Conservation (phyloP, 2,797 vertebrate genomes). For the Coranthus polyacanthus region DNA sequence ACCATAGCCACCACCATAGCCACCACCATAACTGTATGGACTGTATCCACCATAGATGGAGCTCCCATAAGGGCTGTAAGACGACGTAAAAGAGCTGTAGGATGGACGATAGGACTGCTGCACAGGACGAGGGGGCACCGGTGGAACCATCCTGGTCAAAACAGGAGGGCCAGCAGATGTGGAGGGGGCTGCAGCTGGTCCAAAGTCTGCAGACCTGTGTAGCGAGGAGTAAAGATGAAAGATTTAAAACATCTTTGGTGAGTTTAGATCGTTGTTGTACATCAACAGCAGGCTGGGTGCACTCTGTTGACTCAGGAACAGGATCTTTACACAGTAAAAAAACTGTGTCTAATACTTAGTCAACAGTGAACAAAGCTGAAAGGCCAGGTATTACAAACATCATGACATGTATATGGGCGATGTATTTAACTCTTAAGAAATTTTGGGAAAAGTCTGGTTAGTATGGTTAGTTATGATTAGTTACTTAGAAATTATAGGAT, state of each 20-base stretch:
- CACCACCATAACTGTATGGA: slow-evolving; percentile 85
- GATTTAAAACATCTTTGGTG: too few relatives aligned
- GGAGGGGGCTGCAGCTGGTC: slow-evolving; percentile 75
- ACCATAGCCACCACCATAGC: slow-evolving; percentile 80
- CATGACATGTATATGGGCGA: too few relatives aligned
- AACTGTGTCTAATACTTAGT: too few relatives aligned
- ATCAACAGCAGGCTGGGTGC: not conserved
- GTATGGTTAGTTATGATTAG: too few relatives aligned
- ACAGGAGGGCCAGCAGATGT: slow-evolving; percentile 81
- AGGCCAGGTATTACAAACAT: too few relatives aligned
- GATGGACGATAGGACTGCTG: slow-evolving; percentile 89
- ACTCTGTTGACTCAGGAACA: too few relatives aligned
- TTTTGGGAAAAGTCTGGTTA: too few relatives aligned
- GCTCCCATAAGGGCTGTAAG: slow-evolving; percentile 91
- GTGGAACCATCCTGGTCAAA: slow-evolving; percentile 88
- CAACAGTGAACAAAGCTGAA: too few relatives aligned
- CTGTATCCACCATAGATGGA: slow-evolving; percentile 92
- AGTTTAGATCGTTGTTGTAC: not conserved
- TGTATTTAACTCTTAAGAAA: too few relatives aligned
- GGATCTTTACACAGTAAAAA: too few relatives aligned
- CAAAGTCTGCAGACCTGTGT: slow-evolving; percentile 90
- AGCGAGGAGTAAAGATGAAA: not conserved
- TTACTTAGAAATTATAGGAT: too few relatives aligned
- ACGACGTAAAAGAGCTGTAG: slow-evolving; percentile 88
- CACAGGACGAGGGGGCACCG: slow-evolving; percentile 89